Conservation (phyloP, 2,888 invertebrate genomes). For the Temnothorax unifasciatus region DNA sequence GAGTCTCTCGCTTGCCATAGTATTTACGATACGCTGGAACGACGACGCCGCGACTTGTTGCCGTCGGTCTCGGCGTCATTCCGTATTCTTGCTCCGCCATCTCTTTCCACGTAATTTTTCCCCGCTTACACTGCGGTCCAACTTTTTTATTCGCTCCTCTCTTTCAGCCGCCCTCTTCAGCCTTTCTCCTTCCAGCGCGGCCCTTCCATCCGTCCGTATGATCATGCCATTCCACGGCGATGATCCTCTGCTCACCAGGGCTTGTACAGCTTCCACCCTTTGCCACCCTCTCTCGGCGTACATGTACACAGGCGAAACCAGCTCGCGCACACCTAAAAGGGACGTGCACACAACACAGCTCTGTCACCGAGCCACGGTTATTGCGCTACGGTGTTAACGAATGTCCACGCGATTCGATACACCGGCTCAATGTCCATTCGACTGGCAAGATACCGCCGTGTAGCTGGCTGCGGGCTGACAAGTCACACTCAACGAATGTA, state of each 20-base stretch:
- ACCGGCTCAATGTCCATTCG: conserved; percentile 46
- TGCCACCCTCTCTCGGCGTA: conserved; percentile 59
- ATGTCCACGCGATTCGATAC: conserved; percentile 57
- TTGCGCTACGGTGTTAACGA: conserved; percentile 55
- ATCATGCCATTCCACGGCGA: conserved; percentile 82
- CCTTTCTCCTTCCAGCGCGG: conserved; percentile 64
- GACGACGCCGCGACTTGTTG: conserved; percentile 70
- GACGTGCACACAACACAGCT: conserved; percentile 30
- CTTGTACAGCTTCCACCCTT: conserved; percentile 72
- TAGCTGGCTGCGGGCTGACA: conserved; percentile 34
- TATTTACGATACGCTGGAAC: conserved; percentile 67
- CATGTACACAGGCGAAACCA: conserved; percentile 53
- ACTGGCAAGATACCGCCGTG: conserved; percentile 47
- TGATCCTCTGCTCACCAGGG: conserved; percentile 80
- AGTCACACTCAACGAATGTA: conserved; percentile 27
- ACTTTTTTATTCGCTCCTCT: conserved; percentile 66
- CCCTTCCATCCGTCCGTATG: conserved; percentile 76
- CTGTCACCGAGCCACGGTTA: conserved; percentile 36
- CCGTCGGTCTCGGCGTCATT: conserved; percentile 52
- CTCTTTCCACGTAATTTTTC: conserved; percentile 57
- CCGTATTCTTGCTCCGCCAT: conserved; percentile 49
- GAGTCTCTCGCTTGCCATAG: conserved; percentile 32
- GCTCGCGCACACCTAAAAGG: conserved; percentile 49
- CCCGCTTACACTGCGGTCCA: conserved; percentile 60
- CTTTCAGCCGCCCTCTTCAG: conserved; percentile 65